These are phyloP conservation scores for Oreocharis arfaki DNA, from an alignment of 2,113 vertebrate genomes.

Conservation along the genomic window DNA sequence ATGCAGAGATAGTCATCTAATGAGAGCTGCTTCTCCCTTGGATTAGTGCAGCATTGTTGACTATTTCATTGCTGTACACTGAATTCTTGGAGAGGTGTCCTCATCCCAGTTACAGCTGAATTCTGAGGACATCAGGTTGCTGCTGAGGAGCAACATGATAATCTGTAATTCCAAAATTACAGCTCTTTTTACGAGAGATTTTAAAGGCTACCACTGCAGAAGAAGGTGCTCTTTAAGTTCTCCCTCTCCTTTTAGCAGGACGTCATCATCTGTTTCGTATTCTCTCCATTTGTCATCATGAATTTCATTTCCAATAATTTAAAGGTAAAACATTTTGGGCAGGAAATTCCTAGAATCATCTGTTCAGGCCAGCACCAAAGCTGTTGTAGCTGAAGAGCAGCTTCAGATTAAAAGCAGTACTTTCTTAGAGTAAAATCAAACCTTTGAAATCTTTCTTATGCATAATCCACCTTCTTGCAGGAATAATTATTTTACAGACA, in stretches of 20 bases:
- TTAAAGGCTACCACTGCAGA: neutral
- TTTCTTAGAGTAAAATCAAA: neutral
- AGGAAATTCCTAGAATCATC: neutral
- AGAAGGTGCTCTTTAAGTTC: neutral
- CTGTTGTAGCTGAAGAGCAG: neutral
- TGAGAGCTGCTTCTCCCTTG: slow-evolving; percentile 14
- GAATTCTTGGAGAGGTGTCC: neutral
- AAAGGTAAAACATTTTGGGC: neutral
- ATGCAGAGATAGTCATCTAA: slow-evolving; percentile 21
- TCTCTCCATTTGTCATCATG: neutral
- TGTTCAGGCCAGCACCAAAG: neutral
- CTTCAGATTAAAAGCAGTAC: neutral
- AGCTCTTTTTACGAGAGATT: neutral
- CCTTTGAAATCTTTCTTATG: neutral
- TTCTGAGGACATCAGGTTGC: neutral
- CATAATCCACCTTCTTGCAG: neutral
- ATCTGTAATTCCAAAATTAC: neutral
- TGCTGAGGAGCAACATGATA: neutral
- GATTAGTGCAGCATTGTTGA: neutral
- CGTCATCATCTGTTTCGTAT: no score
- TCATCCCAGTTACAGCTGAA: neutral
- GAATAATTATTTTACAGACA: neutral
- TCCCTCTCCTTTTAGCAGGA: neutral
- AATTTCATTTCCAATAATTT: neutral
- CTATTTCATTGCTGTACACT: slow-evolving; percentile 7